Evolutionary conservation across 2,797 vertebrate genomes (phyloP), one percentile per base, ranked within the genome.

Genomic region (Enteromius trimaculatus): DNA sequence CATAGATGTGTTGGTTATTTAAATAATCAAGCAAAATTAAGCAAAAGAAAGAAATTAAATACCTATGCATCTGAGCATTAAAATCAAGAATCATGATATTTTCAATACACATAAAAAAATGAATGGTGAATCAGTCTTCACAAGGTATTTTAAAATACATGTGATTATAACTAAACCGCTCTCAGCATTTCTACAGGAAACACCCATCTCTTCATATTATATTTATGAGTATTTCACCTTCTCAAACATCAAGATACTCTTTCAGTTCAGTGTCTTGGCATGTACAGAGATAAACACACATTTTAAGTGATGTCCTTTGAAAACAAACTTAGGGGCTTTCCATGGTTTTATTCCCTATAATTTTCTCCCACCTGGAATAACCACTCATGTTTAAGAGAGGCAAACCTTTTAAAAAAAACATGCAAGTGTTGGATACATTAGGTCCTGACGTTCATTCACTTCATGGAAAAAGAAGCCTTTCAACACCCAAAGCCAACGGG

Each of bases 391-490:
- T 49, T 79, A 77, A 87, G 58, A 62, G 34, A 34, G 83, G 78
- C 70, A 77, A 80, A 82, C 76, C 82, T 62, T 80, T 84, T 87
- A 34, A 88, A 85, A 85, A 85, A 90, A 88, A 87, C 80, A 85
- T 89, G 87, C 77, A 75, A 85, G 83, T 86, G 79, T 87, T 82
- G 70, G 87, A 91, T 85, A 89, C 84, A 89, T 84, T 87, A 72
- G 84, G 79, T 44, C 84, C 82, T 42, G 66, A 84, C 87, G 86
- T 88, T 89, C 88, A 88, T 80, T 87, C 66, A 89, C 91, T 90
- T 92, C 88, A 85, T 69, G 76, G 62, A 44, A 79, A 84, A 77
- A 79, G 62, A 55, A 8, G 58, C 64, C 83, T 89, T 91, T 93
- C 90, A 92, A 86, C 89, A 51, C 79, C 75, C 74, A 71, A 86